Percentiles rank a stretch among this genome's conserved stretches.
These are phyloP conservation scores for Hydropotes inermis DNA, from an alignment of 2,113 vertebrate species.

Conservation along the genomic window DNA sequence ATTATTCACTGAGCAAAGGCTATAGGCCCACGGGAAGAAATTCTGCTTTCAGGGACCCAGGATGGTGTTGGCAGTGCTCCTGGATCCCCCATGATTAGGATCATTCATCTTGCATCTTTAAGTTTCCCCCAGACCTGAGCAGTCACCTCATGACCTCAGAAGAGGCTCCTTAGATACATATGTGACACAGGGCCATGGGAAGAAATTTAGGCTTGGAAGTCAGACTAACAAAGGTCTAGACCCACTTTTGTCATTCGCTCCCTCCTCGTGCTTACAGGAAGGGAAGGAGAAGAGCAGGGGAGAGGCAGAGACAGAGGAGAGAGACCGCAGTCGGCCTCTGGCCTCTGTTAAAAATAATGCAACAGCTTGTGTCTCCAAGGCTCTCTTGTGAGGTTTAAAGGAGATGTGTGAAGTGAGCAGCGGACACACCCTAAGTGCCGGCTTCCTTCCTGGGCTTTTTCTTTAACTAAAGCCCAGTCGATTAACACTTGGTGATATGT, in stretches of 20 bases:
- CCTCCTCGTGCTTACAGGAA: neutral
- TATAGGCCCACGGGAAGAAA: fast-evolving
- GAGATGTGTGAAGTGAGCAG: fast-evolving
- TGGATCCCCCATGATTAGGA: neutral
- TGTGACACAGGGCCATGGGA: too few relatives aligned
- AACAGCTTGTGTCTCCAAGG: neutral
- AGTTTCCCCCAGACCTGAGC: neutral
- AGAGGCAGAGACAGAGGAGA: too few relatives aligned
- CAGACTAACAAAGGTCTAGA: fast-evolving
- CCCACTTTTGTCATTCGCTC: fast-evolving
- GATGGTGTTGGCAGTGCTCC: neutral
- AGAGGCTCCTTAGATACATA: fast-evolving
- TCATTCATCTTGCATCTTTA: neutral
- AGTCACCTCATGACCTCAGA: neutral
- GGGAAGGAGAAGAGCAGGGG: neutral
- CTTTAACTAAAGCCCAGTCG: neutral
- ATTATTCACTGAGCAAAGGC: neutral
- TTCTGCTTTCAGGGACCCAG: neutral
- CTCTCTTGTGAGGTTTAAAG: neutral
- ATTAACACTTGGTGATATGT: fast-evolving
- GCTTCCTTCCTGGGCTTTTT: too few relatives aligned
- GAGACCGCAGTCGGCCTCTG: neutral
- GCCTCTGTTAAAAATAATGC: neutral
- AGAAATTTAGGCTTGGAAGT: neutral
- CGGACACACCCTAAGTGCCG: fast-evolving